Conservation (phyloP, 2,888 invertebrate genomes). For the Bellardia pandia region DNA sequence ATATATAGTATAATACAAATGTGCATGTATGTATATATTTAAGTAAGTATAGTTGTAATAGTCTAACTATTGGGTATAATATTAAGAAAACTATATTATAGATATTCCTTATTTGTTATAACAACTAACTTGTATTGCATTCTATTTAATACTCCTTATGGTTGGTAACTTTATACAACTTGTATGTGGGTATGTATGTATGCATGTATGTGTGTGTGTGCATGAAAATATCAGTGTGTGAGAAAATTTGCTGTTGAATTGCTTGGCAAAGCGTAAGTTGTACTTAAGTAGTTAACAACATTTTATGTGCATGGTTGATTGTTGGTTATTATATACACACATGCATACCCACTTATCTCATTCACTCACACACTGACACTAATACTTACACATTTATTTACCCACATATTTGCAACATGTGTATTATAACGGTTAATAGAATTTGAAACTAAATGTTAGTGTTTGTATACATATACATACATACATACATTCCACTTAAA, state of each 20-base stretch:
- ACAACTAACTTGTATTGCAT: constrained; percentile 48
- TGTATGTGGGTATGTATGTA: too few species aligned
- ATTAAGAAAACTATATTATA: neutral
- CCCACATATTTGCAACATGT: constrained; percentile 35
- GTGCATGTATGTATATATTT: neutral
- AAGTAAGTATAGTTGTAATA: neutral
- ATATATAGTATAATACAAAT: too few species aligned
- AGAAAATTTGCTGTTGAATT: constrained; percentile 25
- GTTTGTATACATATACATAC: neutral
- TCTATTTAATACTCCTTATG: constrained; percentile 40
- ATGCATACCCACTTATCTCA: neutral
- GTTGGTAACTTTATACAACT: constrained; percentile 22
- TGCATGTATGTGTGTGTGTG: neutral
- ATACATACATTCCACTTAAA: constrained; percentile 49
- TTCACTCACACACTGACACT: constrained; percentile 2
- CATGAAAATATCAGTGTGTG: neutral
- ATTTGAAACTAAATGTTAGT: constrained; percentile 47
- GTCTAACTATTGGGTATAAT: constrained; percentile 22
- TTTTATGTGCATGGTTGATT: constrained; percentile 63
- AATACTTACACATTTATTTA: neutral
- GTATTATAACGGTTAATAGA: constrained; percentile 36
- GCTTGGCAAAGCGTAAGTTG: constrained; percentile 60
- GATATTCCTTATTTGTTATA: constrained; percentile 51
- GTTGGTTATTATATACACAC: constrained; percentile 44
- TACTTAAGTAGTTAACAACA: constrained; percentile 69